phyloP scores from a whole-genome alignment of 1,140 invertebrate species.

The Adelges cooleyi region DNA sequence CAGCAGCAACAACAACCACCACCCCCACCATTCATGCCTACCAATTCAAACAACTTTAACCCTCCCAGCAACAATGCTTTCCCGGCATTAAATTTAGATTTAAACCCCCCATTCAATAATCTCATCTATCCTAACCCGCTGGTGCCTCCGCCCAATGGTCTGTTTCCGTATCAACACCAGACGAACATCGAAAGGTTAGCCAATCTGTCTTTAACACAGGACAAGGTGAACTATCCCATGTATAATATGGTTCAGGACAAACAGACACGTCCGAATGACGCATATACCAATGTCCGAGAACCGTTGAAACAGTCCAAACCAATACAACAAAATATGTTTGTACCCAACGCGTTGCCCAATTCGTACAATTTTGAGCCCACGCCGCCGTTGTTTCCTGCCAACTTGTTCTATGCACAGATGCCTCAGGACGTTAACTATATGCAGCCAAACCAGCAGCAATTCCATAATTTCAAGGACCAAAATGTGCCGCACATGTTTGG shows the following conservation, averaged over 20 bases:
- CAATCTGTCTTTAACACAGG: slow-evolving; percentile 4
- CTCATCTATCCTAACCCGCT: slow-evolving; percentile 18
- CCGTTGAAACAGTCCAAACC: slow-evolving; percentile 22
- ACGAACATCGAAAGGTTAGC: slow-evolving; percentile 14
- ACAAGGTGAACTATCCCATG: slow-evolving; percentile 19
- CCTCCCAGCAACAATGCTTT: not conserved
- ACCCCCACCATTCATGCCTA: slow-evolving; percentile 1
- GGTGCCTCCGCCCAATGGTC: slow-evolving; percentile 10
- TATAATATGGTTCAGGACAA: slow-evolving; percentile 22
- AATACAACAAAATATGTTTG: slow-evolving; percentile 15
- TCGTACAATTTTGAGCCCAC: slow-evolving; percentile 19
- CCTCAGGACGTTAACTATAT: slow-evolving; percentile 21
- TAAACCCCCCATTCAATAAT: slow-evolving; percentile 23
- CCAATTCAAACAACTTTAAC: slow-evolving; percentile 12
- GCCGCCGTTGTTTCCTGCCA: slow-evolving; percentile 18
- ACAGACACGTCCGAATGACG: slow-evolving; percentile 6
- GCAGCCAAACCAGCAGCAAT: slow-evolving; percentile 24
- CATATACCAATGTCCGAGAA: slow-evolving; percentile 6
- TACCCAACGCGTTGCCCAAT: slow-evolving; percentile 16
- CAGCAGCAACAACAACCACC: not conserved
- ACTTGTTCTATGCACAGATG: slow-evolving; percentile 23
- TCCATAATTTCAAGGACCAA: slow-evolving; percentile 23
- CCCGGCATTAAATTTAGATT: slow-evolving; percentile 22
- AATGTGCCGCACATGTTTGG: slow-evolving; percentile 20
- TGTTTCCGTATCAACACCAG: slow-evolving; percentile 18